Conservation (phyloP, 2,888 invertebrate species). For the Tipula helvola region DNA sequence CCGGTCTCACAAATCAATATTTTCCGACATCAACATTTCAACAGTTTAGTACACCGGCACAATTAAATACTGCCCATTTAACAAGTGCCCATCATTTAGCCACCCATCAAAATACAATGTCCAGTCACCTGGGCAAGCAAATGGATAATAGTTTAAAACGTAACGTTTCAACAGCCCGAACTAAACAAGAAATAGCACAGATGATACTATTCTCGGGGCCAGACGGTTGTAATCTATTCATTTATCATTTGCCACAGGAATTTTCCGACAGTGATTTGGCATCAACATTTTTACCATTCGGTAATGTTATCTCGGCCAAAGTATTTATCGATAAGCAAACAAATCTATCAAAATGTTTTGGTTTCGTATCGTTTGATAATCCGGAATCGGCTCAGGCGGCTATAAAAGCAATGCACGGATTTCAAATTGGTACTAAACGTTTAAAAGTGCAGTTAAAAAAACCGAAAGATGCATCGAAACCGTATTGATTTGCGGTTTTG, state of each 20-base stretch:
- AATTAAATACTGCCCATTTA: conserved; percentile 49
- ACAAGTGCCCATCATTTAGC: conserved; percentile 60
- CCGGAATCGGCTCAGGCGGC: conserved; percentile 87
- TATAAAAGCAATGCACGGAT: conserved; percentile 96
- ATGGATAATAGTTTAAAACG: conserved; percentile 56
- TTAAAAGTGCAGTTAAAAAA: conserved; percentile 96
- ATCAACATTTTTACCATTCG: conserved; percentile 94
- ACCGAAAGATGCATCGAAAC: conserved; percentile 86
- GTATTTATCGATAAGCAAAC: conserved; percentile 99
- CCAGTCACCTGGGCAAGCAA: conserved; percentile 61
- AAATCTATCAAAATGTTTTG: conserved; percentile 99
- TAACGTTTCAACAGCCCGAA: not conserved
- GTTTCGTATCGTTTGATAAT: conserved; percentile 95
- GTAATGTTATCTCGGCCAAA: conserved; percentile 96
- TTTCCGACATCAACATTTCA: conserved; percentile 41
- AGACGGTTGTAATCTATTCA: conserved; percentile 97
- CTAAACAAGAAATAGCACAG: not conserved
- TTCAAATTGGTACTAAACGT: conserved; percentile 94
- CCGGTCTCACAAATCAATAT: conserved; percentile 47
- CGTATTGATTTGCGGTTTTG: conserved; percentile 45
- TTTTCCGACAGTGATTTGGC: conserved; percentile 95
- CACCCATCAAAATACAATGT: conserved; percentile 30
- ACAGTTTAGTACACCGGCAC: conserved; percentile 42
- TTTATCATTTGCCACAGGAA: conserved; percentile 98
- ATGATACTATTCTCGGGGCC: conserved; percentile 50